These are phyloP conservation scores for Drosophila aldrichi DNA, from an alignment of 2,888 invertebrate species.

Conservation along the genomic window DNA sequence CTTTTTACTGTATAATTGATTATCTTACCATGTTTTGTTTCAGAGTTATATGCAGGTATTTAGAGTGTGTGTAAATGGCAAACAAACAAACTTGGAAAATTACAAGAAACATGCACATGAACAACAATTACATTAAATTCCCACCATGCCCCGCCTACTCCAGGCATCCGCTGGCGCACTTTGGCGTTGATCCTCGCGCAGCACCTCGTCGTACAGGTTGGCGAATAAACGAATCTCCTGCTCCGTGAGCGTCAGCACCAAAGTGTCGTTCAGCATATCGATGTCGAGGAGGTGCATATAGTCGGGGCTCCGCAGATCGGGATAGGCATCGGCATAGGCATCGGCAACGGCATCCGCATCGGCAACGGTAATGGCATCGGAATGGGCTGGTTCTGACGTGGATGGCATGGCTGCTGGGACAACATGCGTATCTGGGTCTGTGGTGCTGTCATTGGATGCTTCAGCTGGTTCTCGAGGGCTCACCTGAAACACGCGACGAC, in stretches of 20 bases:
- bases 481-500: conserved; percentile 56
- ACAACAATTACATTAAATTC: conserved; percentile 18
- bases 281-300: conserved; percentile 26
- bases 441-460: conserved; percentile 43
- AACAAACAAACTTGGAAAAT: background rate
- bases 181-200: conserved; percentile 26
- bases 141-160: conserved; percentile 12
- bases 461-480: conserved; percentile 23
- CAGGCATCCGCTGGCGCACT: conserved; percentile 7
- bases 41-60: background rate
- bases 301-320: conserved; percentile 12
- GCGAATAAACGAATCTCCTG: conserved; percentile 59
- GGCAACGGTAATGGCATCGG: too few relatives aligned
- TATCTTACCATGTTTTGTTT: background rate
- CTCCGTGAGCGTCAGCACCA: conserved; percentile 59
- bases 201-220: conserved; percentile 42
- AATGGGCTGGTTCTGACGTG: background rate
- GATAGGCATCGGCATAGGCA: conserved; percentile 1
- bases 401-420: conserved; percentile 34
- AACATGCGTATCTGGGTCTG: conserved; percentile 41
- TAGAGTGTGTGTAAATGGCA: background rate
- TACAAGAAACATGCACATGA: background rate
- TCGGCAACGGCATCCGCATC: background rate
- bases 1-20: background rate
- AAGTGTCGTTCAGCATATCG: conserved; percentile 45